Evolutionary conservation across 1,140 invertebrate species (phyloP), one percentile per base, ranked within the genome.

Genomic region (Zaprionus kolodkinae): DNA sequence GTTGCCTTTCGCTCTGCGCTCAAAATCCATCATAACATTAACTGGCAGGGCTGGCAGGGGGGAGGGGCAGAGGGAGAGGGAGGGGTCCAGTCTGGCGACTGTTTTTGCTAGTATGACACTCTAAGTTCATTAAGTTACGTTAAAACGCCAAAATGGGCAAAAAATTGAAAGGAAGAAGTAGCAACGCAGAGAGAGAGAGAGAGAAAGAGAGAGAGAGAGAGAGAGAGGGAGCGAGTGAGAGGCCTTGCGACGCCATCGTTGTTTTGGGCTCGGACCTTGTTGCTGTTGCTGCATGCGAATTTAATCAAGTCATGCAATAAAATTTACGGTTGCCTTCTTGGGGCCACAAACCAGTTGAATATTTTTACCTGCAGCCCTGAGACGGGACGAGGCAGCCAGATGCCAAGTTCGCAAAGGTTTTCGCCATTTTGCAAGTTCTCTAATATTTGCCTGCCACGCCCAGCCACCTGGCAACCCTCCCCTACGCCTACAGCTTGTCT

Each of bases 221-320:
- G 21, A 43, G n/a, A 9, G 11, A 17, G 43, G 30, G 12, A 25
- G 15, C 2, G 55, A 36, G 54, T 21, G 50, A 12, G 36, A 54
- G 52, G 38, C 63, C 54, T 57, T 33, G 48, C 45, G 40, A 35
- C 52, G 60, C 45, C 59, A 72, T 69, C 76, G 80, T 83, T 81
- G 59, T 81, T 74, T 88, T 62, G 74, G 74, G 57, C 57, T 50
- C 54, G 56, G 64, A 68, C 56, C 71, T 60, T 57, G 60, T 60
- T 60, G 43, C 17, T 27, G 45, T 40, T 70, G 71, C 84, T 91
- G 88, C 80, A 91, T 84, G 88, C 89, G 88, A 89, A 91, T 91
- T 91, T 89, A 91, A 91, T 91, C 88, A 85, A 91, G 88, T 91
- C 89, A 89, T 88, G 88, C 88, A 89, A 91, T 88, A 91, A 91